A percentile compares a stretch with the other conserved stretches of the same genome.
These are phyloP conservation scores for Alosa alosa DNA, from an alignment of 2,113 vertebrate species.

Conservation along the genomic window DNA sequence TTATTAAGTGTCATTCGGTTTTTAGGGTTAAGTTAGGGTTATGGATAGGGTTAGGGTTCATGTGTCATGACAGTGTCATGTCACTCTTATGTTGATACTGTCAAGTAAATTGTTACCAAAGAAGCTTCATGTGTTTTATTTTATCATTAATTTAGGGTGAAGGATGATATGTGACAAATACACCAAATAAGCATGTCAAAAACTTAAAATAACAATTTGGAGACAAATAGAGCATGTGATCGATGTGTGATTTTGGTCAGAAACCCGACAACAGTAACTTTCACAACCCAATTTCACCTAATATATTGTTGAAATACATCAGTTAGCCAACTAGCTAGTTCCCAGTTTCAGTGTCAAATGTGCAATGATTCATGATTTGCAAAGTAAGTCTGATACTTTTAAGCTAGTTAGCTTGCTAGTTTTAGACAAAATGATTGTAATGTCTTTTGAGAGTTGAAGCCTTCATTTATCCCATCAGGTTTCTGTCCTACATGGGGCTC, in stretches of 20 bases:
- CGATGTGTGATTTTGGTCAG: not conserved
- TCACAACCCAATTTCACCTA: not conserved
- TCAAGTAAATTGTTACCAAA: no score
- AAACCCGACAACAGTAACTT: not conserved
- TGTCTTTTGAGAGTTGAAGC: conserved; percentile 22
- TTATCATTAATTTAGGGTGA: not conserved
- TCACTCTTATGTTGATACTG: no score
- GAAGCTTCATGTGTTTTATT: no score
- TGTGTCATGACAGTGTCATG: no score
- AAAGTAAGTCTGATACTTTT: not conserved
- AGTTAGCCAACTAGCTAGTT: not conserved
- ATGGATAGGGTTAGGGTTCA: no score
- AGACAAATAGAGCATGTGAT: not conserved
- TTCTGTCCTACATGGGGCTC: conserved; percentile 66
- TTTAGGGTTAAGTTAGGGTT: no score
- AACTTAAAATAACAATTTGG: not conserved
- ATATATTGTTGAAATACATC: not conserved
- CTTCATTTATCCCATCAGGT: conserved; percentile 51
- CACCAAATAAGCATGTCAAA: not conserved
- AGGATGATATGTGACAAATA: not conserved
- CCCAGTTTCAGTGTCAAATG: not conserved
- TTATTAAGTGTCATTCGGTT: no score
- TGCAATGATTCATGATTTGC: not conserved
- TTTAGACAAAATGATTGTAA: not conserved
- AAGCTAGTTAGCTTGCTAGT: not conserved